phyloP scores from a whole-genome alignment of 2,888 invertebrate species.

The Hyles lineata region DNA sequence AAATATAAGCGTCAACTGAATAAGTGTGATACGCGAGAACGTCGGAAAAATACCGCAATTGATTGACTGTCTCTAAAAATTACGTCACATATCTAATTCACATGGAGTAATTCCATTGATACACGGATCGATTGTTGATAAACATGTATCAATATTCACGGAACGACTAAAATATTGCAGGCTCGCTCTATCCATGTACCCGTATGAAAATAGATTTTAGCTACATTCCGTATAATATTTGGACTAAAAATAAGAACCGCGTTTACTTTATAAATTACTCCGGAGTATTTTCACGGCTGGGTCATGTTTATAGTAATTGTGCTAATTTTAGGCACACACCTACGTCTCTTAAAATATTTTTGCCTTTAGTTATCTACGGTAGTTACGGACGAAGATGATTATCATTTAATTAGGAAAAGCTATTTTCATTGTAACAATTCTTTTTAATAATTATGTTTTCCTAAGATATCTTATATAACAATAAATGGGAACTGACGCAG shows the following conservation, averaged over 20 bases:
- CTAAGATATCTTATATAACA: no score
- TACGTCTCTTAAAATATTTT: no score
- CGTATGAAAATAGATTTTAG: not conserved
- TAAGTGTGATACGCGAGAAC: conserved; percentile 34
- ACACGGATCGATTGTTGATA: not conserved
- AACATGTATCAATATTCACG: not conserved
- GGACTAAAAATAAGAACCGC: not conserved
- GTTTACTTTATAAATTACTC: no score
- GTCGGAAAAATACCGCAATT: conserved; percentile 55
- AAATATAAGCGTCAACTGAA: conserved; percentile 58
- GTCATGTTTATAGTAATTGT: not conserved
- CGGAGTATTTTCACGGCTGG: no score
- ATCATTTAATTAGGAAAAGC: no score
- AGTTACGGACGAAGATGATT: no score
- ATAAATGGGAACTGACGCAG: no score
- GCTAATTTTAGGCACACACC: no score
- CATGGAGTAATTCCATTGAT: conserved; percentile 18
- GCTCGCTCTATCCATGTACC: no score
- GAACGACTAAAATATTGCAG: not conserved
- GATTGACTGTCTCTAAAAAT: conserved; percentile 38
- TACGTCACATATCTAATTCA: conserved; percentile 48
- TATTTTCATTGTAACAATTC: no score
- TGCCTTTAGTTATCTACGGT: no score
- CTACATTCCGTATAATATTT: not conserved
- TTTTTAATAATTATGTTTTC: no score